A percentile compares a stretch with the other conserved stretches of the same genome.
Evolutionary conservation across 1,140 invertebrate species (phyloP).

Genomic region (Drosophila ambigua): DNA sequence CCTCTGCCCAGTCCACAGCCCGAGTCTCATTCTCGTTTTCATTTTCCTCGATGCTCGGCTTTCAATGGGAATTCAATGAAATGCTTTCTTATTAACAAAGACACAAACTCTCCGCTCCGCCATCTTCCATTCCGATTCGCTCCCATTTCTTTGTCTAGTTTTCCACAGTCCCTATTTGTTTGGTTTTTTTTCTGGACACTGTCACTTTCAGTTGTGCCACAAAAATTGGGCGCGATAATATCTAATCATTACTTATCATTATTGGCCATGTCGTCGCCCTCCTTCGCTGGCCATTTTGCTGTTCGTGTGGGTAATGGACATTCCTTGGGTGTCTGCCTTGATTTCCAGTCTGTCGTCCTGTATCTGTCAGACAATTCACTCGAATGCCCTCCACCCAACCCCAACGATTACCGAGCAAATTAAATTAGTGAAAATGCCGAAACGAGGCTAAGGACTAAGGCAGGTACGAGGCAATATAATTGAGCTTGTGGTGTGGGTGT

Average conservation of each 20-base stretch:
- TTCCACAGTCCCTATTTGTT: constrained; percentile 19
- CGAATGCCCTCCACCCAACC: background rate
- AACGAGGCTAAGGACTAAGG: constrained; percentile 52
- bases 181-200: constrained; percentile 34
- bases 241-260: constrained; percentile 82
- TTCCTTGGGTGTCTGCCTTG: constrained; percentile 32
- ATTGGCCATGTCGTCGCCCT: constrained; percentile 48
- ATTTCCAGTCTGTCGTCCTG: constrained; percentile 6
- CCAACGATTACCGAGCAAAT: constrained; percentile 72
- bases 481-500: constrained; percentile 29
- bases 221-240: constrained; percentile 76
- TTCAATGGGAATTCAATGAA: constrained; percentile 64
- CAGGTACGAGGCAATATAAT: constrained; percentile 62
- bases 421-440: constrained; percentile 73
- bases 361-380: constrained; percentile 22
- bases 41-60: constrained; percentile 24
- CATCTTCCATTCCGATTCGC: constrained; percentile 11
- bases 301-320: constrained; percentile 42
- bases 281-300: constrained; percentile 15
- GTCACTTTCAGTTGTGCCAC: constrained; percentile 52
- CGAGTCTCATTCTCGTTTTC: constrained; percentile 19
- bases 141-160: background rate
- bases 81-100: constrained; percentile 61
- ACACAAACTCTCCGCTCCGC: constrained; percentile 15
- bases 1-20: constrained; percentile 12